These are phyloP conservation scores for Diplazon laetatorius DNA, from an alignment of 2,888 invertebrate genomes.

Conservation along the genomic window DNA sequence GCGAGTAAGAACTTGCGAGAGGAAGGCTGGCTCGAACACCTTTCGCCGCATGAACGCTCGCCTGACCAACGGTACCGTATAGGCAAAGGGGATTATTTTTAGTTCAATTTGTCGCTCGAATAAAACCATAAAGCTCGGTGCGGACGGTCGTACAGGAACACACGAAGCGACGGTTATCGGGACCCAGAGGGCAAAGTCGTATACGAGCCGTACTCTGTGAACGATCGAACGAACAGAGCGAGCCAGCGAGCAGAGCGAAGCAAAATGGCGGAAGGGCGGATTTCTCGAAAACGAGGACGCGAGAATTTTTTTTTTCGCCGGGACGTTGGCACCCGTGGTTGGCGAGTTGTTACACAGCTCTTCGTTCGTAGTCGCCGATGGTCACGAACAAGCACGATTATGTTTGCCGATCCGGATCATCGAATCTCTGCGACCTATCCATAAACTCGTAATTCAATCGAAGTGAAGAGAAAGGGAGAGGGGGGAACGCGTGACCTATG, in stretches of 20 bases:
- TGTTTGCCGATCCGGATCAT: conserved; percentile 27
- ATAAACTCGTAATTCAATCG: conserved; percentile 2
- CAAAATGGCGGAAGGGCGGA: neutral
- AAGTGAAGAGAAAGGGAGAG: too few relatives aligned
- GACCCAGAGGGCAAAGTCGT: conserved; percentile 58
- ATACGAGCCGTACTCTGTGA: conserved; percentile 49
- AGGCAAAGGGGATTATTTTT: conserved; percentile 80
- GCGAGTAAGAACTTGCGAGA: conserved; percentile 21
- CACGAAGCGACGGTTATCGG: conserved; percentile 38
- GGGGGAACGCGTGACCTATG: neutral
- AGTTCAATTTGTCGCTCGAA: conserved; percentile 80
- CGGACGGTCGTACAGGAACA: conserved; percentile 18
- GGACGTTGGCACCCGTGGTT: conserved; percentile 14
- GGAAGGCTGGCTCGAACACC: conserved; percentile 62
- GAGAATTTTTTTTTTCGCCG: conserved; percentile 25
- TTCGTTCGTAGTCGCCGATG: neutral
- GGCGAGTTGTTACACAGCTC: too few relatives aligned
- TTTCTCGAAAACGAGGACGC: conserved; percentile 15
- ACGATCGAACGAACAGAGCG: conserved; percentile 36
- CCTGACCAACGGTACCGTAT: conserved; percentile 70
- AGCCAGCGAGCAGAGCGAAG: conserved; percentile 4
- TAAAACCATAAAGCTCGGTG: conserved; percentile 76
- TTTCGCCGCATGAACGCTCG: conserved; percentile 76
- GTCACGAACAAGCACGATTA: conserved; percentile 12
- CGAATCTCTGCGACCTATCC: conserved; percentile 15